These are phyloP conservation scores for Oscheius onirici DNA, from an alignment of 2,888 invertebrate species.

Conservation along the genomic window DNA sequence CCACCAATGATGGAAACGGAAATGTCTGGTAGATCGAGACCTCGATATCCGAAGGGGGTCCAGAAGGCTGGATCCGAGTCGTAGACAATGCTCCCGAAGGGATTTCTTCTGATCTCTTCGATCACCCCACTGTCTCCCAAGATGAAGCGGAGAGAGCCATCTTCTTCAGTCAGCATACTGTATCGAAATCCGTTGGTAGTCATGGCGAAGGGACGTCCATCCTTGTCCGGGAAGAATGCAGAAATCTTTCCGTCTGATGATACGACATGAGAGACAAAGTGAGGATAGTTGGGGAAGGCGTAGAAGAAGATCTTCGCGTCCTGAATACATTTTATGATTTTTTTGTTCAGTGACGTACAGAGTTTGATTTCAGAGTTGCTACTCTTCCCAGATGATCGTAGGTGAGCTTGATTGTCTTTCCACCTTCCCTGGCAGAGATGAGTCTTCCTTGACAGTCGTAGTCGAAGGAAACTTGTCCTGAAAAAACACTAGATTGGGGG, in stretches of 20 bases:
- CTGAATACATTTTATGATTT: conserved; percentile 5
- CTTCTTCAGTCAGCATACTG: conserved; percentile 37
- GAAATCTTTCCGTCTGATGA: conserved; percentile 36
- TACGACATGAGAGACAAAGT: conserved; percentile 44
- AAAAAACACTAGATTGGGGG: conserved; percentile 31
- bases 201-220: conserved; percentile 38
- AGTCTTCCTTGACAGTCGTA: conserved; percentile 39
- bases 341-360: not conserved
- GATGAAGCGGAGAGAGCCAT: conserved; percentile 33
- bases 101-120: conserved; percentile 23
- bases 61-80: conserved; percentile 23
- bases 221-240: conserved; percentile 44
- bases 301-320: conserved; percentile 36
- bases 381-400: conserved; percentile 51
- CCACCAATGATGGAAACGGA: conserved; percentile 38
- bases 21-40: conserved; percentile 43
- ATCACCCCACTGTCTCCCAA: conserved; percentile 30
- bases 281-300: conserved; percentile 33
- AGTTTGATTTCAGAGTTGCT: conserved; percentile 1
- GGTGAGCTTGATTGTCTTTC: not conserved
- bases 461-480: conserved; percentile 34
- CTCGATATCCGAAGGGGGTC: conserved; percentile 46
- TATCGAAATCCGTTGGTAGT: conserved; percentile 38
- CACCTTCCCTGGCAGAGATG: conserved; percentile 13
- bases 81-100: conserved; percentile 33